Evolutionary conservation across 2,113 vertebrate species (phyloP).

Genomic region (Microcebus griseorufus): DNA sequence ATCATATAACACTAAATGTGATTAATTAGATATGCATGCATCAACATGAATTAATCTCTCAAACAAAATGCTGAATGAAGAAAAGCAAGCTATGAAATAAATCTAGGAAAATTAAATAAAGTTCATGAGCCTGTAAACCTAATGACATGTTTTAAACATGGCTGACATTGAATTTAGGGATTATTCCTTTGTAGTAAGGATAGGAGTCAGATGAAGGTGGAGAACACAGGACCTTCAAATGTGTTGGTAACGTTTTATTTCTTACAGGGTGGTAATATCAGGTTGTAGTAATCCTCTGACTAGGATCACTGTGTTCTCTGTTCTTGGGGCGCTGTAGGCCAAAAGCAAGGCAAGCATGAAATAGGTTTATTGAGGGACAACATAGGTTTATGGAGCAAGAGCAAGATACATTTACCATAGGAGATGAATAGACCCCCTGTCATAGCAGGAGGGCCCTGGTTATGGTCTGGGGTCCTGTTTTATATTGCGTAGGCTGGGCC

Average conservation of each 20-base stretch:
- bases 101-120: not conserved
- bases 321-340: too few relatives aligned
- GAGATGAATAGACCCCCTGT: too few relatives aligned
- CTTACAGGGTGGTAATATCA: not conserved
- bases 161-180: not conserved
- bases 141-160: not conserved
- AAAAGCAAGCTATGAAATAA: not conserved
- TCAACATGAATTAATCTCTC: not conserved
- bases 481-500: too few relatives aligned
- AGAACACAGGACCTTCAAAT: accelerated
- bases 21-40: not conserved
- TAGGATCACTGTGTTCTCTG: too few relatives aligned
- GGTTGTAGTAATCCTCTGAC: too few relatives aligned
- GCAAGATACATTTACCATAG: too few relatives aligned
- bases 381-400: too few relatives aligned
- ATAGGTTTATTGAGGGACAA: too few relatives aligned
- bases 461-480: too few relatives aligned
- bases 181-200: not conserved
- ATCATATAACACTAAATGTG: not conserved
- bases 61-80: not conserved
- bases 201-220: too few relatives aligned
- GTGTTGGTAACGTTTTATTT: not conserved
- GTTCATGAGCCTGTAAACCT: not conserved
- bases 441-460: too few relatives aligned
- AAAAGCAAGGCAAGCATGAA: too few relatives aligned